Conservation (phyloP, 2,797 vertebrate genomes). For the Denticeps clupeoides region DNA sequence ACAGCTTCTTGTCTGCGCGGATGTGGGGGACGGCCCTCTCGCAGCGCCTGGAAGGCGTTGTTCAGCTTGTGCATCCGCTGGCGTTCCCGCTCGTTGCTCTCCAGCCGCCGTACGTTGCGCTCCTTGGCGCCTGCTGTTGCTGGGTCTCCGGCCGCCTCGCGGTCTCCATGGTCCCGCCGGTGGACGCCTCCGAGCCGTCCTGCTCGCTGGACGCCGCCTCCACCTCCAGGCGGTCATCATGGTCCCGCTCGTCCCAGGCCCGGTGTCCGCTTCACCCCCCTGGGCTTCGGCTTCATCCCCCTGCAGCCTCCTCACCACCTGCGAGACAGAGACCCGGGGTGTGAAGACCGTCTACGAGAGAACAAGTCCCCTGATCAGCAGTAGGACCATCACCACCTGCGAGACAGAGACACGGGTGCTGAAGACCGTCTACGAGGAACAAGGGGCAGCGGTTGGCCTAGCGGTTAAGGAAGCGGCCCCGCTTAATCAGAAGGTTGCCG, state of each 20-base stretch:
- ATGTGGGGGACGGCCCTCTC: constrained; percentile 92
- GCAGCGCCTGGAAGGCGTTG: constrained; percentile 89
- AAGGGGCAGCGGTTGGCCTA: no score
- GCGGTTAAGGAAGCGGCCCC: no score
- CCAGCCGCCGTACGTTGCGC: constrained; percentile 72
- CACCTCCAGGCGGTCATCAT: constrained; percentile 44
- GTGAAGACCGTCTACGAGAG: background rate
- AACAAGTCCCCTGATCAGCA: no score
- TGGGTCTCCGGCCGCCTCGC: constrained; percentile 34
- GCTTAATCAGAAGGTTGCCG: no score
- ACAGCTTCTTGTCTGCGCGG: constrained; percentile 87
- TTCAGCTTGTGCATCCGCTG: constrained; percentile 99
- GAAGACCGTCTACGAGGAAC: no score
- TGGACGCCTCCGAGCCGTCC: constrained; percentile 65
- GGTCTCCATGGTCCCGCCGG: constrained; percentile 19
- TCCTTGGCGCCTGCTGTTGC: constrained; percentile 55
- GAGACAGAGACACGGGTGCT: no score
- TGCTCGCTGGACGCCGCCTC: constrained; percentile 64
- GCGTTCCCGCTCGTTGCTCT: constrained; percentile 91
- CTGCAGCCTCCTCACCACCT: constrained; percentile 25
- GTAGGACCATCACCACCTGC: no score
- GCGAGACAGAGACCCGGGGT: constrained; percentile 18
- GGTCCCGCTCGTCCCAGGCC: constrained; percentile 52
- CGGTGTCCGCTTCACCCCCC: constrained; percentile 60
- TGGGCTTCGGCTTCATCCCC: constrained; percentile 85